Evolutionary conservation across 2,888 invertebrate genomes (phyloP).

Genomic region (Leptopilina myrica): DNA sequence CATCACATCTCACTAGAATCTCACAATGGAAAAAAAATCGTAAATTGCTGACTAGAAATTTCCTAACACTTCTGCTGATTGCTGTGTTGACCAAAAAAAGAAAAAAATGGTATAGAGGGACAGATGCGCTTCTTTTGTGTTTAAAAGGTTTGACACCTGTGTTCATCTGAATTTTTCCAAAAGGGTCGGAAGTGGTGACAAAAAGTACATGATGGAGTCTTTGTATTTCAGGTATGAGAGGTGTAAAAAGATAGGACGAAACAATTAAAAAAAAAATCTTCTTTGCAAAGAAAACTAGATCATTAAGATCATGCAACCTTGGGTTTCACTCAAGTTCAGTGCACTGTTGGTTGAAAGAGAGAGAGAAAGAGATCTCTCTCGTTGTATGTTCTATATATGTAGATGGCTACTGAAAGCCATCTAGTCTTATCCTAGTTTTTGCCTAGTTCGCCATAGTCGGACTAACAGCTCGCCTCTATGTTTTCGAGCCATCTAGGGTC

Average conservation of each 20-base stretch:
- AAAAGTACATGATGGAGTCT: too few species aligned
- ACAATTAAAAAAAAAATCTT: slow-evolving; percentile 62
- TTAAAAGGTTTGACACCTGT: slow-evolving; percentile 33
- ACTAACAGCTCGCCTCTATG: slow-evolving; percentile 57
- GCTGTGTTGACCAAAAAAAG: background rate
- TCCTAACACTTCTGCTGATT: slow-evolving; percentile 18
- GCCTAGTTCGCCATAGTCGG: slow-evolving; percentile 59
- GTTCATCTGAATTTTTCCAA: slow-evolving; percentile 17
- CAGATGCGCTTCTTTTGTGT: slow-evolving; percentile 15
- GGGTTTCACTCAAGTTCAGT: slow-evolving; percentile 75
- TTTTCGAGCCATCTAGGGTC: slow-evolving; percentile 70
- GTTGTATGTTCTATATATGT: slow-evolving; percentile 17
- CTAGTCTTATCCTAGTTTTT: slow-evolving; percentile 74
- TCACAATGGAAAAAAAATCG: too few species aligned
- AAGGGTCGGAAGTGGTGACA: slow-evolving; percentile 13
- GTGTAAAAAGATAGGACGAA: background rate
- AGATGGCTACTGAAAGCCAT: slow-evolving; percentile 57
- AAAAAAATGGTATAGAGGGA: background rate
- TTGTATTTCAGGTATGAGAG: too few species aligned
- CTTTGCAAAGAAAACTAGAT: slow-evolving; percentile 71
- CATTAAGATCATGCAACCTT: slow-evolving; percentile 73
- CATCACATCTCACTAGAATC: too few species aligned
- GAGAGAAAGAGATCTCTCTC: background rate
- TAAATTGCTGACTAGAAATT: slow-evolving; percentile 6
- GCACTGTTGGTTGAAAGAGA: slow-evolving; percentile 64